Base-by-base conservation (phyloP, 2,113 vertebrate genomes). In the Dromiciops gliroides region DNA sequence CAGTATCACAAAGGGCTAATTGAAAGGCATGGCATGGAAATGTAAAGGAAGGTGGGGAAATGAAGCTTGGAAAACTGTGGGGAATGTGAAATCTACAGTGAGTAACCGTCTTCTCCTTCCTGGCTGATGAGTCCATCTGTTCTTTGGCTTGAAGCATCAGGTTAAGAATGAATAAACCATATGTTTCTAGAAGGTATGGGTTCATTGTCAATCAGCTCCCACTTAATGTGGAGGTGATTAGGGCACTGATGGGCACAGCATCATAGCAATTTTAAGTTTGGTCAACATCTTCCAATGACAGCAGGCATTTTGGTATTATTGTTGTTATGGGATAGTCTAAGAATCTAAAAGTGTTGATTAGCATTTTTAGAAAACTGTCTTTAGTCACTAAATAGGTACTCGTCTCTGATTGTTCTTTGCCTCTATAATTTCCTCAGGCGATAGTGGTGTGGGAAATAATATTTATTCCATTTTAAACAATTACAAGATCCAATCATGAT, bases 391-490 rank as follows among this genome's bases (percentile, higher is more conserved):
- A 95, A 93, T 92, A 96, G 89, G 95, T 92, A 11, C 94, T 93
- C 93, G 48, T 89, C 91, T 47, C 94, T 94, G 67, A 50, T 95
- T 50, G 52, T 91, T 89, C 94, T 60, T 83, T 93, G 3, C 9
- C 93, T 91, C 89, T n/a, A 91, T 50, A 5, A 14, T 56, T 11
- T 92, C 90, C 92, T 47, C 0, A 1, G 56, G 24, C 92, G 93
- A 93, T 50, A 92, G 92, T 93, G 90, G 28, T 94, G 92, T 11
- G 52, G 67, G 93, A 97, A 50, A n/a, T 97, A 11, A 2, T 25
- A 94, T 93, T 96, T 97, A 75, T 95, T 56, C 95, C 91, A 92
- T 95, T 98, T 95, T 83, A 94, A 97, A 96, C 94, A 97, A 97
- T 88, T 93, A 91, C 96, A 12, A 92, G 93, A 95, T 97, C 94